Percentiles rank a stretch among this genome's conserved stretches.
These are phyloP conservation scores for Reticulitermes lucifugus DNA, from an alignment of 2,888 invertebrate genomes.

Conservation along the genomic window DNA sequence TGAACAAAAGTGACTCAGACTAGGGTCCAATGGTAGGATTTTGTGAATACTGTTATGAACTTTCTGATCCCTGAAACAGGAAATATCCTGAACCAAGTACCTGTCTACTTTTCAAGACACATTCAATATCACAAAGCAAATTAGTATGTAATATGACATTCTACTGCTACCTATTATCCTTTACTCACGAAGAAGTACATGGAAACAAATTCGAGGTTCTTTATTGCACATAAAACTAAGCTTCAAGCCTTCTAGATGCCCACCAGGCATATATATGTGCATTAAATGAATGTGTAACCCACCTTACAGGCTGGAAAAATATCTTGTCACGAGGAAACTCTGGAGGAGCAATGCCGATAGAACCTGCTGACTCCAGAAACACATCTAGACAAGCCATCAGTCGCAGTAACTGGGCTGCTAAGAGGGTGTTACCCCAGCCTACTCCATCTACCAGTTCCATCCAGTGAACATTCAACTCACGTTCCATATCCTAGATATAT, in stretches of 20 bases:
- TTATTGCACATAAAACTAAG: not conserved
- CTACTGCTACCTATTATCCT: not conserved
- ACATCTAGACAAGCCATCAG: conserved; percentile 88
- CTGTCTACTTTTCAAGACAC: too few species aligned
- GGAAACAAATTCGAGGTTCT: not conserved
- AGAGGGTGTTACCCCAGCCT: conserved; percentile 67
- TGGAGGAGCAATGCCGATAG: conserved; percentile 64
- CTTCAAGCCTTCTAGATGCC: not conserved
- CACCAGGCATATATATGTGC: too few species aligned
- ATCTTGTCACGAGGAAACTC: conserved; percentile 87
- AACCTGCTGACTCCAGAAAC: conserved; percentile 81
- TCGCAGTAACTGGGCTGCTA: conserved; percentile 83
- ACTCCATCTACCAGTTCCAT: conserved; percentile 58
- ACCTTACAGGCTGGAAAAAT: conserved; percentile 77
- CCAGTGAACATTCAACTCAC: conserved; percentile 77
- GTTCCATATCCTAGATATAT: conserved; percentile 70
- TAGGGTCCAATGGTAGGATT: too few species aligned
- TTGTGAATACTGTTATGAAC: too few species aligned
- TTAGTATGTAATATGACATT: not conserved
- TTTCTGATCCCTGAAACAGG: too few species aligned
- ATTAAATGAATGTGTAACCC: conserved; percentile 49
- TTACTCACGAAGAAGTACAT: not conserved
- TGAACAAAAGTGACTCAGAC: too few species aligned
- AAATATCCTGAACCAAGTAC: too few species aligned
- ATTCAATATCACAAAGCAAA: too few species aligned